A percentile compares a stretch with the other conserved stretches of the same genome.
Conservation (phyloP, 2,797 vertebrate genomes). For the Esox masquinongy region DNA sequence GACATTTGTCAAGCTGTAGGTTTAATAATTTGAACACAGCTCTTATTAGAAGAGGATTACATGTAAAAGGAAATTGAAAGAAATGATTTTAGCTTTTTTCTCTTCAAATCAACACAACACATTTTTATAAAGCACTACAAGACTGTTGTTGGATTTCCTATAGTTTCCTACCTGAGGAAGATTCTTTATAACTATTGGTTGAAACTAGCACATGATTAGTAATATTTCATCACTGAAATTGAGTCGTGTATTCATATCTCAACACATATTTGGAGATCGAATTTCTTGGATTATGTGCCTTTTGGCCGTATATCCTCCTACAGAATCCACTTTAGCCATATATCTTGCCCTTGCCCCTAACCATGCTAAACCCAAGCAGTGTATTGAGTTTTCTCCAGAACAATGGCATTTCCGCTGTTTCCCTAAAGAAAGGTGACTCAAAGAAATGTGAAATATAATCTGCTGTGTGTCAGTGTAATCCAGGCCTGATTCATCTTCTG, state of each 20-base stretch:
- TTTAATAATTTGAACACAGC: background rate
- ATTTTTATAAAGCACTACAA: background rate
- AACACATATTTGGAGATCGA: constrained; percentile 22
- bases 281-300: constrained; percentile 22
- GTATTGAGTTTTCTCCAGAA: constrained; percentile 29
- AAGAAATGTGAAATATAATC: constrained; percentile 32
- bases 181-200: background rate
- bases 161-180: background rate
- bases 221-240: background rate
- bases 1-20: constrained; percentile 3
- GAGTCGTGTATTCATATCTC: constrained; percentile 28
- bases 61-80: background rate
- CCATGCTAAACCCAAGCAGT: constrained; percentile 8
- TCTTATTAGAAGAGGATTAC: constrained; percentile 11
- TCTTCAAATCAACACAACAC: background rate
- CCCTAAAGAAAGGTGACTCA: constrained; percentile 25
- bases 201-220: too few species aligned
- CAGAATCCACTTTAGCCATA: constrained; percentile 16
- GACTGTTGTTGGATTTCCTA: background rate
- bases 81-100: background rate
- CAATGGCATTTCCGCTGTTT: constrained; percentile 36
- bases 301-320: constrained; percentile 8
- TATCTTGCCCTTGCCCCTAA: constrained; percentile 26
- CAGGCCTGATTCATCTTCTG: constrained; percentile 13
- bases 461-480: constrained; percentile 14